phyloP scores from a whole-genome alignment of 1,140 invertebrate species.

The Scaptomyza pallida region DNA sequence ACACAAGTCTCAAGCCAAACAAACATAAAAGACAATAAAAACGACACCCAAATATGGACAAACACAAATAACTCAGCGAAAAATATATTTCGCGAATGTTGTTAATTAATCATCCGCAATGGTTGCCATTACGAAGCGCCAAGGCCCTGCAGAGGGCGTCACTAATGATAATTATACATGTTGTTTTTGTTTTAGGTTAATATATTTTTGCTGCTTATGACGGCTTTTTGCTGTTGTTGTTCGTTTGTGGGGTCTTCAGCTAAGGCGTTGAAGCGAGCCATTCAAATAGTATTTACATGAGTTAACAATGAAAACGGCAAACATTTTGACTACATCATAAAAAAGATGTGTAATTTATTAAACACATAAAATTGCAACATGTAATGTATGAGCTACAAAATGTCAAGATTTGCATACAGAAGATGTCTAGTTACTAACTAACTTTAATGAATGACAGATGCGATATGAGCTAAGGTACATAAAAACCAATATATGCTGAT shows the following conservation, averaged over 20 bases:
- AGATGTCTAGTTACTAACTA: no score
- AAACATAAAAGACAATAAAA: constrained; percentile 47
- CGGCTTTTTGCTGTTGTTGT: constrained; percentile 2
- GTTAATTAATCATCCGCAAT: constrained; percentile 69
- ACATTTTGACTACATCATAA: constrained; percentile 12
- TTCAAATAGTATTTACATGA: constrained; percentile 16
- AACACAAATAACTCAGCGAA: no score
- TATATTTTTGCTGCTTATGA: constrained; percentile 16
- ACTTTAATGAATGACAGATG: no score
- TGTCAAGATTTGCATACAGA: neutral
- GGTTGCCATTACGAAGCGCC: constrained; percentile 41
- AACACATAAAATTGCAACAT: neutral
- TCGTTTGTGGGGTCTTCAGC: neutral
- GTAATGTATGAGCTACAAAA: neutral
- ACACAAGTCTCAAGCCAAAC: constrained; percentile 1
- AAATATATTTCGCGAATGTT: constrained; percentile 52
- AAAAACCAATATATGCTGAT: no score
- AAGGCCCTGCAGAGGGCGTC: constrained; percentile 54
- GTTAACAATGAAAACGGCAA: constrained; percentile 22
- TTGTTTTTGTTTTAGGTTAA: constrained; percentile 15
- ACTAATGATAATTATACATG: constrained; percentile 51
- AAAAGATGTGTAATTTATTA: constrained; percentile 15
- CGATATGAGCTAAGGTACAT: no score
- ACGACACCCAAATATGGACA: constrained; percentile 22
- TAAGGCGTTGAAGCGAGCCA: neutral